Percentiles rank a stretch among this genome's conserved stretches.
Evolutionary conservation across 2,888 invertebrate species (phyloP).

Genomic region (Acrobasis consociella): DNA sequence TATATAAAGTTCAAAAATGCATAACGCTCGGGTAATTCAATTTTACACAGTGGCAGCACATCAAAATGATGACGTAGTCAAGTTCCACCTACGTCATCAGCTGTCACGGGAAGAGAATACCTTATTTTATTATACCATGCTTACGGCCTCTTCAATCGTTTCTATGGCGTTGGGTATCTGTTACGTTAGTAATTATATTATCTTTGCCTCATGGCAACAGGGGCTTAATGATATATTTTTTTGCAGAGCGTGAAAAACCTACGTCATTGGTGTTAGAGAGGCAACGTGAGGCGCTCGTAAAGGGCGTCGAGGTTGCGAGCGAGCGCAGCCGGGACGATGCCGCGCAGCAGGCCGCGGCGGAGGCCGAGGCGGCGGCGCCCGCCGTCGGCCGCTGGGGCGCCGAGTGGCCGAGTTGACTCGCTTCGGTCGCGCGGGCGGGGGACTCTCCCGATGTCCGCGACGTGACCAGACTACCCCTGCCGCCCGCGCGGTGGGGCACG

Average conservation of each 20-base stretch:
- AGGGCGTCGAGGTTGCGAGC: slow-evolving; percentile 76
- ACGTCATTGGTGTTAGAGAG: slow-evolving; percentile 85
- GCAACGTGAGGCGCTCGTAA: slow-evolving; percentile 84
- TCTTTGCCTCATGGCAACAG: neutral
- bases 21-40: no score
- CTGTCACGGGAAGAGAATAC: no score
- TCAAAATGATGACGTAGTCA: no score
- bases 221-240: slow-evolving; percentile 26
- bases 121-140: no score
- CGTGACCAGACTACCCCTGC: slow-evolving; percentile 53
- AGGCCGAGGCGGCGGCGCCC: slow-evolving; percentile 85
- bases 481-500: slow-evolving; percentile 65
- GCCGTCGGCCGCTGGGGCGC: slow-evolving; percentile 95
- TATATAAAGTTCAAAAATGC: no score
- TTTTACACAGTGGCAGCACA: no score
- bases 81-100: no score
- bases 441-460: slow-evolving; percentile 57
- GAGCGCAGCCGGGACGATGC: slow-evolving; percentile 57
- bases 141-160: no score
- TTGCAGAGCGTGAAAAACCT: slow-evolving; percentile 89
- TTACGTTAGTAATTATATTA: no score
- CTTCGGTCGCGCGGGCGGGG: slow-evolving; percentile 71
- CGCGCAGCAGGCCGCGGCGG: slow-evolving; percentile 61
- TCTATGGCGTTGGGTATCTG: no score
- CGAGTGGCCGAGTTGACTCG: slow-evolving; percentile 99